A percentile compares a stretch with the other conserved stretches of the same genome.
phyloP scores from a whole-genome alignment of 2,888 invertebrate species.

The Erebia epiphron region DNA sequence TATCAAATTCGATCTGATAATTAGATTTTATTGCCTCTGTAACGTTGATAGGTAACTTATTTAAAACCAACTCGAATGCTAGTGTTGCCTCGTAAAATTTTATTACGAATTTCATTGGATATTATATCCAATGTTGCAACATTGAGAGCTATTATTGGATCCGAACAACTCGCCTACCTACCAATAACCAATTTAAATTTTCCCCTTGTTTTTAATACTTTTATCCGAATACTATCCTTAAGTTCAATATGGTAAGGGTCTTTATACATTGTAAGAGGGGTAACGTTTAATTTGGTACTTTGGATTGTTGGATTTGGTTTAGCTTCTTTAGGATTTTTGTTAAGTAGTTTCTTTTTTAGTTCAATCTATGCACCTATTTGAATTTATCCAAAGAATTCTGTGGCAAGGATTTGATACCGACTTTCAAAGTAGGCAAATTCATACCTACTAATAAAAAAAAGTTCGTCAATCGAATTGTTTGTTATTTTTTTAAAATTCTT shows the following conservation, averaged over 20 bases:
- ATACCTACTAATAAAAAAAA: too few relatives aligned
- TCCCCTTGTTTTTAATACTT: background rate
- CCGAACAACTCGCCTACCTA: conserved; percentile 23
- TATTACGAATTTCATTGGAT: conserved; percentile 40
- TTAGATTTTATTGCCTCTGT: conserved; percentile 24
- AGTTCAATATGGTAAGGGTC: background rate
- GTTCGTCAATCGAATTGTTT: too few relatives aligned
- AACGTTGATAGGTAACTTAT: conserved; percentile 27
- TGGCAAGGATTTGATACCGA: background rate
- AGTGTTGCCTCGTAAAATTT: conserved; percentile 44
- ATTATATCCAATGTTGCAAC: conserved; percentile 40
- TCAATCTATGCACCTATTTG: background rate
- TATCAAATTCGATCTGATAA: conserved; percentile 26
- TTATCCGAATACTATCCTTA: conserved; percentile 9
- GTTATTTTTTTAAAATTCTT: too few relatives aligned
- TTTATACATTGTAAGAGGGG: background rate
- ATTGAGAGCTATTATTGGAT: conserved; percentile 37
- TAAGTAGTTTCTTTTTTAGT: conserved; percentile 8
- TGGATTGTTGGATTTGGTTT: conserved; percentile 24
- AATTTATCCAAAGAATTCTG: background rate
- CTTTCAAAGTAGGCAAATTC: too few relatives aligned
- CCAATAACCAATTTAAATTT: conserved; percentile 14
- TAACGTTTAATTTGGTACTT: background rate
- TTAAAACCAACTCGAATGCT: conserved; percentile 35
- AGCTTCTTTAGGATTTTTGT: conserved; percentile 22